Base-by-base conservation (phyloP, 2,797 vertebrate genomes). In the Huso huso region DNA sequence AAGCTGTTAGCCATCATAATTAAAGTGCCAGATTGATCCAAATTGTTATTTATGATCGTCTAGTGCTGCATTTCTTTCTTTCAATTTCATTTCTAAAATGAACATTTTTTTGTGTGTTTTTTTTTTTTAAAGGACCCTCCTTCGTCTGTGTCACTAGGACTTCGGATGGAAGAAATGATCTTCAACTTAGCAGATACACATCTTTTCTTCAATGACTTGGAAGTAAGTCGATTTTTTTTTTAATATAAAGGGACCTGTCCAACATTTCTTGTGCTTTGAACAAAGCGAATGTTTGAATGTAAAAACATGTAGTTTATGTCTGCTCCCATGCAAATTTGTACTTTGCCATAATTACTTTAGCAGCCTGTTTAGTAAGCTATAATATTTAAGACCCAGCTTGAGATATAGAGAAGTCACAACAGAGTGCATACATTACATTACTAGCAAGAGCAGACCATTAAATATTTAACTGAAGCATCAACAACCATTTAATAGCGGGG, bases 91-190 rank as follows among this genome's bases (percentile, higher is more conserved):
- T 37, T 37, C 4, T 37, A 37, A 37, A 37, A 5, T 4, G 37
- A 37, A 37, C 37, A 37, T 37, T 37, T 37, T 37, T 37, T 37
- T 37, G 5, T 1, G 2, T 18, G 15, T 18, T 37, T 50, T 1
- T 68, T 64, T 73, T 69, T 76, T 76, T 89, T 82, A 70, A 76
- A 99, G 96, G 96, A 99, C 80, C 96, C 96, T 18, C 96, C 96
- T 6, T 94, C 95, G 66, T 98, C 96, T 62, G 96, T 99, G 70
- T 98, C 96, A 70, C 84, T 98, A 74, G 96, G 96, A 69, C 89
- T 98, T 51, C 88, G 96, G 79, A 99, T 99, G 96, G 96, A 98
- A 75, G 96, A 99, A 83, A 98, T 99, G 96, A 98, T 99, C 87
- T 99, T 99, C 89, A 99, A 99, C 85, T 85, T 99, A 91, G 96